Evolutionary conservation across 2,797 vertebrate genomes (phyloP).

Genomic region (Pantherophis vulpinus): DNA sequence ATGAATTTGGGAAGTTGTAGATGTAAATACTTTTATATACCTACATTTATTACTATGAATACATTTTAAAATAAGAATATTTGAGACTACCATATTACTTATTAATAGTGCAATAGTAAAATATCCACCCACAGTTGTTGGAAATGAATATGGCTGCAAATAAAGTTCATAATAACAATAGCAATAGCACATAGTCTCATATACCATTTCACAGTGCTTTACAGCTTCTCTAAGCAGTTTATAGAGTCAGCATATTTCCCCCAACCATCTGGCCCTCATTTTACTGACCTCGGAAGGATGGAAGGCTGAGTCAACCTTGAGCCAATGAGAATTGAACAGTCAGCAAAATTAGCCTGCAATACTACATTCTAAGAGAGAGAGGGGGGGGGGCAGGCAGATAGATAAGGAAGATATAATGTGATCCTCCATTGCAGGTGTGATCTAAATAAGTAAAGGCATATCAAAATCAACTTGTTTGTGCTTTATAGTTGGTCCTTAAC

Average conservation of each 20-base stretch:
- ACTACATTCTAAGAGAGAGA: background rate
- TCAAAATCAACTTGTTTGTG: background rate
- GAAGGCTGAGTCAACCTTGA: background rate
- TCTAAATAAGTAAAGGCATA: background rate
- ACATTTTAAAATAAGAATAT: background rate
- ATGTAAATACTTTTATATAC: background rate
- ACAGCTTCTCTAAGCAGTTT: background rate
- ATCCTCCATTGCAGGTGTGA: background rate
- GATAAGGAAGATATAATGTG: background rate
- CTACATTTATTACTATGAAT: background rate
- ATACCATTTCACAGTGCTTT: background rate
- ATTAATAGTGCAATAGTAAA: background rate
- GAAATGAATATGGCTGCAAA: background rate
- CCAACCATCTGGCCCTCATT: background rate
- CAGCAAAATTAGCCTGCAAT: background rate
- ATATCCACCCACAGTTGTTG: background rate
- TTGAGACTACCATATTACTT: background rate
- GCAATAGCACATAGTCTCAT: background rate
- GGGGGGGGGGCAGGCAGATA: rapidly evolving
- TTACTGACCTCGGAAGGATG: background rate
- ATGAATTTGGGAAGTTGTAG: background rate
- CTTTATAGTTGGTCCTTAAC: background rate
- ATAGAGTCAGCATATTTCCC: background rate
- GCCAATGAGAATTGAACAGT: background rate
- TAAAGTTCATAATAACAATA: background rate